These are phyloP conservation scores for Mesoclemmys tuberculata DNA, from an alignment of 2,113 vertebrate genomes.

Conservation along the genomic window DNA sequence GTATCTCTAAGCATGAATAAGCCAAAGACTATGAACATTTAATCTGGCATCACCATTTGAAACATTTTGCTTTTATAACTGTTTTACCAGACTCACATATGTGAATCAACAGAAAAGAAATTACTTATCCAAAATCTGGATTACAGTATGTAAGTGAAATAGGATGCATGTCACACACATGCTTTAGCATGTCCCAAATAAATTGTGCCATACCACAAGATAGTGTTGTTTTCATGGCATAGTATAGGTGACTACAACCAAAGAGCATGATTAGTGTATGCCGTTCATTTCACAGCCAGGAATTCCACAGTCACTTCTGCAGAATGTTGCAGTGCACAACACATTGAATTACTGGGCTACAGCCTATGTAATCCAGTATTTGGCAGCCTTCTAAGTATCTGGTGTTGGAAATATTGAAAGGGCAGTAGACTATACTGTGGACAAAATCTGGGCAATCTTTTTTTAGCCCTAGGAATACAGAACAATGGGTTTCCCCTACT, in stretches of 20 bases:
- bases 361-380: fast-evolving
- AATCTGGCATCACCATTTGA: neutral
- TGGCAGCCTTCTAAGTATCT: neutral
- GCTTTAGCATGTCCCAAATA: neutral
- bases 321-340: neutral
- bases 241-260: neutral
- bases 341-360: neutral
- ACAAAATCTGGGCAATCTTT: neutral
- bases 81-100: neutral
- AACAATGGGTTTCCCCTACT: neutral
- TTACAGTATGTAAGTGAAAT: neutral
- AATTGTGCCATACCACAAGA: neutral
- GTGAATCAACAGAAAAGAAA: neutral
- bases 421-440: neutral
- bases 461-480: neutral
- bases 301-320: neutral
- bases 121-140: neutral
- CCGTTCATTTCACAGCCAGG: neutral
- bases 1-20: neutral
- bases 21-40: neutral
- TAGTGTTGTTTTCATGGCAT: neutral
- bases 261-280: neutral
- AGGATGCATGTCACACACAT: neutral
- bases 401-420: neutral
- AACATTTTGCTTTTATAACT: neutral